phyloP scores from a whole-genome alignment of 2,113 vertebrate genomes.

The Diadophis punctatus region DNA sequence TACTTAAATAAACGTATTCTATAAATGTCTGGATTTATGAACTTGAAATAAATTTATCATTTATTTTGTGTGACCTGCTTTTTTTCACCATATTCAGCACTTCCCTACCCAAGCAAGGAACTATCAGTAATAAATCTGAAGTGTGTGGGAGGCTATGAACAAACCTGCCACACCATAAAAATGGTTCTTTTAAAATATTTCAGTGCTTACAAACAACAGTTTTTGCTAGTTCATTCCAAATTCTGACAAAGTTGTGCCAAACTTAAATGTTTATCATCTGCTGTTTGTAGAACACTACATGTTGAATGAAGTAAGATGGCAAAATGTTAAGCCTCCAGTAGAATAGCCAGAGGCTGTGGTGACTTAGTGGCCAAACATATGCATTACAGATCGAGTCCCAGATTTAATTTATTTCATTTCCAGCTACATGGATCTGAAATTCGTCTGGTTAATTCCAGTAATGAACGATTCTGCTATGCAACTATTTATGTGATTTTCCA shows the following conservation, averaged over 20 bases:
- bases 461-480: neutral
- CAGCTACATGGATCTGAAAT: neutral
- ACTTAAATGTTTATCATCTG: constrained; percentile 24
- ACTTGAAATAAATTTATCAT: neutral
- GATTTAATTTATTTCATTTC: neutral
- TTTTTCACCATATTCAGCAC: neutral
- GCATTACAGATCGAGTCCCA: neutral
- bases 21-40: neutral
- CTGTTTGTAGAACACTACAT: constrained; percentile 24
- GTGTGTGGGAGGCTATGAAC: neutral
- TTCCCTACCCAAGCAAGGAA: neutral
- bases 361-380: neutral
- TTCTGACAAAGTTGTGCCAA: constrained; percentile 2
- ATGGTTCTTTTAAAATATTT: neutral
- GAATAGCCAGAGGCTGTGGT: neutral
- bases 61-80: neutral
- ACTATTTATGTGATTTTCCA: neutral
- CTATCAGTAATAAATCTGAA: constrained; percentile 1
- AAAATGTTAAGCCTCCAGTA: neutral
- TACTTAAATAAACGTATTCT: neutral
- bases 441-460: neutral
- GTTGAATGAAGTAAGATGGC: neutral
- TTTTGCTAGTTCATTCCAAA: constrained; percentile 1
- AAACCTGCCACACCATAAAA: neutral
- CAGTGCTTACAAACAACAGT: constrained; percentile 12